phyloP scores from a whole-genome alignment of 2,797 vertebrate genomes.

The Anguilla anguilla region DNA sequence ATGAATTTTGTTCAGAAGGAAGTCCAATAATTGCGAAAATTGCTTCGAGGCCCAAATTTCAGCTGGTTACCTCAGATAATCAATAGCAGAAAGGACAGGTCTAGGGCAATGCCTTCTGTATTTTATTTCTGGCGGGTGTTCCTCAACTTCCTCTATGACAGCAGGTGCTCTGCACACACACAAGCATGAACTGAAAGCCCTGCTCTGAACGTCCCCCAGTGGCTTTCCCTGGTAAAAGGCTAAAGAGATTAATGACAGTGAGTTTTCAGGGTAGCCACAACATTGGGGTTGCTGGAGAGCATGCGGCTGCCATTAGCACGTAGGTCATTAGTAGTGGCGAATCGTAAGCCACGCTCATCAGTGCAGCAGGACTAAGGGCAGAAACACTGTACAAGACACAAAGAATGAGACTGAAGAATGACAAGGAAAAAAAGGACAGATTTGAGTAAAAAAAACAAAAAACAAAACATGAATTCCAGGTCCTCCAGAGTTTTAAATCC shows the following conservation, averaged over 20 bases:
- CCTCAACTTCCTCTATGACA: not conserved
- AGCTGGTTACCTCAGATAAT: not conserved
- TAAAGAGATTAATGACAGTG: not conserved
- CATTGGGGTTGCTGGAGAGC: not conserved
- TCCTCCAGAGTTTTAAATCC: constrained; percentile 53
- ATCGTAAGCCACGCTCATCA: not conserved
- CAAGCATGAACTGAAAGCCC: not conserved
- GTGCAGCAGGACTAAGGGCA: not conserved
- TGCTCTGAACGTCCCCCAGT: not conserved
- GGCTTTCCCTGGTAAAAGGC: not conserved
- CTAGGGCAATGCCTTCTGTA: no score
- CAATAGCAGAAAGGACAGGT: not conserved
- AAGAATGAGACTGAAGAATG: not conserved
- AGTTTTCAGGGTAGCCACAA: not conserved
- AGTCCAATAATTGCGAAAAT: not conserved
- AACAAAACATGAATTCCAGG: not conserved
- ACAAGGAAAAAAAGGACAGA: not conserved
- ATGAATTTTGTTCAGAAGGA: not conserved
- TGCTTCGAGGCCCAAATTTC: not conserved
- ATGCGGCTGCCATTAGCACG: not conserved
- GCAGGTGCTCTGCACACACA: not conserved
- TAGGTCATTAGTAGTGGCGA: not conserved
- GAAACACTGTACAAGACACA: not conserved
- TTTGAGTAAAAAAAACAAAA: not conserved
- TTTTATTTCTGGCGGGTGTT: not conserved